These are phyloP conservation scores for Aphelinus certus DNA, from an alignment of 1,140 invertebrate species.

Conservation along the genomic window DNA sequence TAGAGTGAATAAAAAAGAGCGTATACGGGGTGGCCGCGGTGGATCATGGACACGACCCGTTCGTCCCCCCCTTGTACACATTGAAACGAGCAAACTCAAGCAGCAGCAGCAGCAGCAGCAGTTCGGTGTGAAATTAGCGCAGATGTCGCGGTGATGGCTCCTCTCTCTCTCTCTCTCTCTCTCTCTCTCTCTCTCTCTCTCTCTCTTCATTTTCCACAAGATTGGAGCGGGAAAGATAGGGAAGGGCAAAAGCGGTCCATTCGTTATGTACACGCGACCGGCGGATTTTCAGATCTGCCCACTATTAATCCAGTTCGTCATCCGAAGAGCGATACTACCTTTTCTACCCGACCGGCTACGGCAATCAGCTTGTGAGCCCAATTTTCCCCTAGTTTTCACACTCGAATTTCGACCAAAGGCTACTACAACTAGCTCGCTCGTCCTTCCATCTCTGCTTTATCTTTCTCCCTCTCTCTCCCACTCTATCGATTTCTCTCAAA, in stretches of 20 bases:
- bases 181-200: background rate
- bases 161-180: constrained; percentile 46
- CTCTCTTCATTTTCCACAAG: constrained; percentile 66
- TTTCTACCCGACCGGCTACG: no score
- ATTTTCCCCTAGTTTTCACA: constrained; percentile 32
- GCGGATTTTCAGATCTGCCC: constrained; percentile 56
- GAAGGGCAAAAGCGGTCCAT: background rate
- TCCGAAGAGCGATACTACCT: constrained; percentile 44
- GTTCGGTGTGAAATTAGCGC: constrained; percentile 67
- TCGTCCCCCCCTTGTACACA: background rate
- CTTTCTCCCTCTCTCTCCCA: no score
- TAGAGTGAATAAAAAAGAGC: background rate
- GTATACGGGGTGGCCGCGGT: background rate
- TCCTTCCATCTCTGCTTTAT: no score
- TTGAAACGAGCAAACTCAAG: background rate
- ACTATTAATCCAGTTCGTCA: constrained; percentile 54
- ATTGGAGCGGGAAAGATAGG: constrained; percentile 53
- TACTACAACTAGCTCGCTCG: no score
- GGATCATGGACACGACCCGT: no score
- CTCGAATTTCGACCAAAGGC: constrained; percentile 16
- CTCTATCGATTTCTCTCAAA: no score
- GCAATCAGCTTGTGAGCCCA: no score
- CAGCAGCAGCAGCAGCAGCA: constrained; percentile 53
- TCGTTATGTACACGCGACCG: constrained; percentile 4
- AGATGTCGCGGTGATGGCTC: constrained; percentile 64